Evolutionary conservation across 2,113 vertebrate species (phyloP), one percentile per base, ranked within the genome.

Genomic region (Stictonetta naevosa): DNA sequence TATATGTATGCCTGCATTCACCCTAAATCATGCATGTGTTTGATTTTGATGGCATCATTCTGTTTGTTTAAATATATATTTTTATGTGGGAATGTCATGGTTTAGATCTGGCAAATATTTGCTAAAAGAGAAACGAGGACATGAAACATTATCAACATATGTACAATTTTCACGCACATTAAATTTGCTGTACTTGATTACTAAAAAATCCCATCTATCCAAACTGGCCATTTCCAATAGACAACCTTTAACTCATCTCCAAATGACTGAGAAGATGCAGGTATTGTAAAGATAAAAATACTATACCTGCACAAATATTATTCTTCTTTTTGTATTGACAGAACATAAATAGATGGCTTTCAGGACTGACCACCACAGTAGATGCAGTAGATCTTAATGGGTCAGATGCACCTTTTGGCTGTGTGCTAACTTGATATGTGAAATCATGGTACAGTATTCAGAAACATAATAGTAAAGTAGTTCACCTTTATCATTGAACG

Each of bases 1-100:
- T 10, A 28, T 13, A 13, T 2, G 0, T 34, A 66, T 21, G 5
- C 2, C 6, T 34, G 8, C 1, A 9, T 81, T 6, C 3, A 31
- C 38, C 17, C 44, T 13, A 88, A 60, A 56, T 72, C 29, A 56
- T 26, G 26, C 4, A n/a, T n/a, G 7, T 55, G 66, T 56, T 71
- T 81, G 55, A 42, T 67, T 86, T 25, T 78, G 3, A 73, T 77
- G 1, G 9, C 10, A 67, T 56, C 9, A 60, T 56, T 92, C 5
- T 67, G 22, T 56, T 82, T 52, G 14, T 33, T 38, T 53, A 50
- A 59, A 50, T 31, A 38, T 28, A 31, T 72, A 9, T 13, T n/a
- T 34, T 26, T 22, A 55, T 72, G n/a, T 67, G n/a, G n/a, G 20
- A 44, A 56, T 38, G 12, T 2, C 7, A 13, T 11, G 13, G 10